Evolutionary conservation across 2,113 vertebrate species (phyloP).

Genomic region (Phyllostomus discolor): DNA sequence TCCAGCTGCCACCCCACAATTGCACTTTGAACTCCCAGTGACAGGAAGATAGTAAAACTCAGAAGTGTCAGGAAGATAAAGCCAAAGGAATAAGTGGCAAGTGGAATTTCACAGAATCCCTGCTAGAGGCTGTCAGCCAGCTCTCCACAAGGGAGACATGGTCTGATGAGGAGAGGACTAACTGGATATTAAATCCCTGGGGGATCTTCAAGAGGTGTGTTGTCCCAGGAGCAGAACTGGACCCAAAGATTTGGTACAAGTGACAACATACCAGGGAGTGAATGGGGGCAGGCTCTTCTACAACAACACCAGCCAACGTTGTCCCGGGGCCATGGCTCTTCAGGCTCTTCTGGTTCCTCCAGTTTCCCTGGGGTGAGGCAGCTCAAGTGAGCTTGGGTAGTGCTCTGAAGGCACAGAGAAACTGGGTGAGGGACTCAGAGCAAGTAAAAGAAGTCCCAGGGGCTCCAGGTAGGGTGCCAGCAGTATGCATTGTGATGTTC

Average conservation of each 20-base stretch:
- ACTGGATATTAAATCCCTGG: rapidly evolving
- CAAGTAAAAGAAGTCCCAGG: background rate
- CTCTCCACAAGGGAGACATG: rapidly evolving
- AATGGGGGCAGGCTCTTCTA: rapidly evolving
- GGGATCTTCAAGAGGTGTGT: background rate
- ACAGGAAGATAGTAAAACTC: background rate
- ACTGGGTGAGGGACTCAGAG: background rate
- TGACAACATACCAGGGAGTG: background rate
- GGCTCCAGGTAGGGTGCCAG: background rate
- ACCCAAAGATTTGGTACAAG: background rate
- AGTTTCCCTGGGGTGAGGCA: rapidly evolving
- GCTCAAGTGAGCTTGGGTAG: too few species aligned
- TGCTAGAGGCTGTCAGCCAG: background rate
- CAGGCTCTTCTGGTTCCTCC: background rate
- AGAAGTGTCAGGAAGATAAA: background rate
- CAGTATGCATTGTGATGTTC: rapidly evolving
- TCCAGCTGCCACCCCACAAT: background rate
- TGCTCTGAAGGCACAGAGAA: background rate
- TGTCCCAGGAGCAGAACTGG: background rate
- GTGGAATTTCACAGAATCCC: background rate
- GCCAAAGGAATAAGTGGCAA: background rate
- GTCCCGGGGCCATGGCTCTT: too few species aligned
- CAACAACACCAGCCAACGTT: background rate
- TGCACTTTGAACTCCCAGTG: background rate
- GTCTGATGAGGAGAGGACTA: background rate